Conservation (phyloP, 2,888 invertebrate genomes). For the Atethmia centrago region DNA sequence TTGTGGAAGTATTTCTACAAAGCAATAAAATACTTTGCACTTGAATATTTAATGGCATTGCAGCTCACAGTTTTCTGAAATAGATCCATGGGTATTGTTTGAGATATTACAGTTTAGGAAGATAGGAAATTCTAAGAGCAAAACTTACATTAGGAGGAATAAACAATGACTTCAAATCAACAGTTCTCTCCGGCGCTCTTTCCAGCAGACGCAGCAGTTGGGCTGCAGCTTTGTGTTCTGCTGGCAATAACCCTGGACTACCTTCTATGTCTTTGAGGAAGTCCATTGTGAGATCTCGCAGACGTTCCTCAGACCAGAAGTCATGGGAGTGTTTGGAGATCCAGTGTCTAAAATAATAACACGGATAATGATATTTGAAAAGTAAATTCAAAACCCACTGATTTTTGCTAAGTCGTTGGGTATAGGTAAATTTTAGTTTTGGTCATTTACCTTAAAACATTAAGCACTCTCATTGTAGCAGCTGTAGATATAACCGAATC, state of each 20-base stretch:
- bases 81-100: not conserved
- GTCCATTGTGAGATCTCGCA: slow-evolving; percentile 95
- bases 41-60: not conserved
- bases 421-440: not conserved
- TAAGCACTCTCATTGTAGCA: slow-evolving; percentile 98
- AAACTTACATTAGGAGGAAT: slow-evolving; percentile 92
- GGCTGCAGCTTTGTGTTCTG: slow-evolving; percentile 97
- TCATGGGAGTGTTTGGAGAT: slow-evolving; percentile 97
- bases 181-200: slow-evolving; percentile 92
- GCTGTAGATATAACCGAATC: slow-evolving; percentile 97
- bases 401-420: not conserved
- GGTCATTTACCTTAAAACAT: slow-evolving; percentile 92
- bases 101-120: not conserved
- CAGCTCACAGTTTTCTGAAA: not conserved
- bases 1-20: not conserved
- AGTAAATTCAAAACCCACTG: not conserved
- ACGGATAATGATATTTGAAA: not conserved
- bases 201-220: slow-evolving; percentile 95
- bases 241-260: slow-evolving; percentile 95
- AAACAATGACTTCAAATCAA: slow-evolving; percentile 93
- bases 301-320: slow-evolving; percentile 94
- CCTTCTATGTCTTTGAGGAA: slow-evolving; percentile 97
- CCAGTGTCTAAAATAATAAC: slow-evolving; percentile 93
- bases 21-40: not conserved
- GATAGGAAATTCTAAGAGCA: not conserved